Base-by-base conservation (phyloP, 2,888 invertebrate genomes). In the Zygogramma bicolorata region DNA sequence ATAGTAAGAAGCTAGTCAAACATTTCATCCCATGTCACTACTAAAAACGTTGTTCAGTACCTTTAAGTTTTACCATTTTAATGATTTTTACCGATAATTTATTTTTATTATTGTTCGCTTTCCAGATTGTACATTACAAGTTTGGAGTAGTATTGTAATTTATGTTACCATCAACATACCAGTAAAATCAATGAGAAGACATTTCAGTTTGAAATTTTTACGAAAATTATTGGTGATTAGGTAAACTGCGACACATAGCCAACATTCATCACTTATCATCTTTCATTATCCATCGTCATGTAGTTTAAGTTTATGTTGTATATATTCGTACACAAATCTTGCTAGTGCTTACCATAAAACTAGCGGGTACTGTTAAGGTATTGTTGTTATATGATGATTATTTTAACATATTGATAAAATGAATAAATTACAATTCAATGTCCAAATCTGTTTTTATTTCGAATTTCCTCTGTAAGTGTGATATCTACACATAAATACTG, bases 1-100 rank as follows among this genome's bases (percentile, higher is more conserved):
- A 46, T 49, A 46, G 29, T 80, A 78, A 78, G 71, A 72, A 70
- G 77, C 83, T 83, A 84, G 84, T 84, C 84, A 84, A 71, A 65
- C 77, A 76, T 77, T 65, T 76, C 67, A 71, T 69, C 27, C 53
- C 72, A 70, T 62, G 73, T 70, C 69, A 68, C 71, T 70, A 70
- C 78, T 74, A 74, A 70, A 74, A 65, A 40, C 42, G 49, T 67
- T 27, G 27, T n/a, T 42, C 42, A 53, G 53, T 53, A 53, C 53
- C 53, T 25, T 46, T 20, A 46, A 27, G 38, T 75, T 80, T 79
- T 80, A 80, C 80, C 79, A 78, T 77, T 77, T 77, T 78, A 77
- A 80, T 76, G 53, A 65, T 63, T 74, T 49, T 65, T 70, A 58
- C 29, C 71, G 67, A 58, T 73, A 60, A 73, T 76, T 75, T 73